Evolutionary conservation across 2,113 vertebrate species (phyloP), one percentile per base, ranked within the genome.

Genomic region (Eudyptes chrysolophus): DNA sequence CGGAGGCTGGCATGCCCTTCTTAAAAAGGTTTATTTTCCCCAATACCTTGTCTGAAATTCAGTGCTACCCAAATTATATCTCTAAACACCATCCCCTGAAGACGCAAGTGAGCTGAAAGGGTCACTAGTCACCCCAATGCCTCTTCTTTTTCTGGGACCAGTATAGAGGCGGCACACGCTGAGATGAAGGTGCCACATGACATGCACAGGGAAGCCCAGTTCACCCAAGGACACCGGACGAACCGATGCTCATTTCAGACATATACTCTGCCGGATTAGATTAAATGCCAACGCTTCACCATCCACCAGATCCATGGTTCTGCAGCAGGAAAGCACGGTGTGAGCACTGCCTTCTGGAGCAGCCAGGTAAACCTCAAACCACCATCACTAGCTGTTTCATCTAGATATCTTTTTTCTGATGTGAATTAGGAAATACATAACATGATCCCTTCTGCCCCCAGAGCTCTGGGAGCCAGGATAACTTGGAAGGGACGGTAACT

Each of bases 141-240:
- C 54, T 62, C 26, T 11, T 48, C n/a, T 70, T 44, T 48, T 46
- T 1, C 74, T 26, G 60, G 40, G 69, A 48, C 4, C 38, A 29
- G 57, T 1, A 26, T 0, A 34, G 70, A 54, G 74, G 60, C 55
- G 46, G 88, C 30, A 12, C 51, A 21, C 0, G 0, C 57, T 0
- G 27, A 79, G 66, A 69, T 12, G 27, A 36, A 42, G 86, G 57
- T 57, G 58, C 82, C 75, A 26, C 2, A 11, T 0, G 17, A 60
- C 66, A 44, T 0, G 19, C 46, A 11, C 17, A 7, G 4, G 40
- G 46, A 34, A 87, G 46, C 58, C 64, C 84, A 61, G 87, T 30
- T 95, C 90, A 80, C 10, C 60, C 77, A 17, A 48, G 87, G 68
- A 54, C 60, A 18, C 15, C 0, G 5, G 30, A n/a, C 58, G 36